phyloP scores from a whole-genome alignment of 2,113 vertebrate genomes.

The Glaucidium brasilianum region DNA sequence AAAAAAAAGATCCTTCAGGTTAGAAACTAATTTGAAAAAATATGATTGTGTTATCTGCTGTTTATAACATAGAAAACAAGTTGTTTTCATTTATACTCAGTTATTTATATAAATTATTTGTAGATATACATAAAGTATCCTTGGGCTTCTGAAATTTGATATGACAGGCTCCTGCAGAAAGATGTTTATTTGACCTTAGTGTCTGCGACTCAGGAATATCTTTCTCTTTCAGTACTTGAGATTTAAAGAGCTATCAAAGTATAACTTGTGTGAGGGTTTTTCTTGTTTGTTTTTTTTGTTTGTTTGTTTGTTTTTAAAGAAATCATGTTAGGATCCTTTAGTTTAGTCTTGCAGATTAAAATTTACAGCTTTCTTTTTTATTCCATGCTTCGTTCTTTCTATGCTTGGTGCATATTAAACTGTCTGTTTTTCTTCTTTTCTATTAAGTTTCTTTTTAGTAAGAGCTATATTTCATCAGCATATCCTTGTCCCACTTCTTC shows the following conservation, averaged over 20 bases:
- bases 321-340: background rate
- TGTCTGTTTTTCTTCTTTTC: background rate
- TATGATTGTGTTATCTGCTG: background rate
- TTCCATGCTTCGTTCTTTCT: background rate
- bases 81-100: background rate
- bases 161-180: background rate
- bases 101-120: background rate
- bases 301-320: background rate
- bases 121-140: background rate
- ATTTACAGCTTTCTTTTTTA: background rate
- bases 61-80: background rate
- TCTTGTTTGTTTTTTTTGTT: background rate
- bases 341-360: background rate
- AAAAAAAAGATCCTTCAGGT: background rate
- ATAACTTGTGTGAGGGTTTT: background rate
- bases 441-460: background rate
- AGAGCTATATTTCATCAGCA: background rate
- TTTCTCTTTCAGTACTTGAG: background rate
- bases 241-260: background rate
- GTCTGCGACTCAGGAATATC: background rate
- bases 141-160: background rate
- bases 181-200: background rate
- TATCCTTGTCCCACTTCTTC: background rate
- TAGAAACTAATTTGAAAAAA: background rate
- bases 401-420: background rate